Evolutionary conservation across 2,888 invertebrate genomes (phyloP), one percentile per base, ranked within the genome.

Genomic region (Seira musarum): DNA sequence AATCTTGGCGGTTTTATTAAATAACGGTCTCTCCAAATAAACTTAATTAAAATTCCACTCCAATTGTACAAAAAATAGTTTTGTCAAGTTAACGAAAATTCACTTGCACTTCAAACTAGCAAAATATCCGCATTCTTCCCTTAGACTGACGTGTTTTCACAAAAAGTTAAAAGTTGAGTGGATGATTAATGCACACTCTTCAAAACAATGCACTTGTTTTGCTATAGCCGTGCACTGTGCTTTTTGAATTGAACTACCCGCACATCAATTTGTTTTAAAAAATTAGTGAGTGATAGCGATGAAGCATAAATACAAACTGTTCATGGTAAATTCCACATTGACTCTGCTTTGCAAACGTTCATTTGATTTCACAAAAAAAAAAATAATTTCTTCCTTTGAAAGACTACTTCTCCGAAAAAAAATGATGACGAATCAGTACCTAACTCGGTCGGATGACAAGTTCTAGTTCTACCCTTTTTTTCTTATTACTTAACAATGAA

Each of bases 381-480:
- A 53, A 53, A 8, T 53, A 17, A 53, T 53, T 53, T 21, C 22
- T 60, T 60, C 60, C 17, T 3, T 21, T 15, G 60, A 60, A 60
- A 60, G n/a, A 10, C 22, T 21, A 60, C 10, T 60, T 60, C 60
- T 21, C 60, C 60, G 60, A 60, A 60, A 5, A 2, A 21, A 19
- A 60, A 60, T 13, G 60, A 60, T 60, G 60, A 60, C 60, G 60
- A 60, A 60, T 60, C 30, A 30, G n/a, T 60, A 49, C 49, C 13
- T 49, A 13, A n/a, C 3, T 49, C 17, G 8, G n/a, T n/a, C 30
- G 30, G 60, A 60, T 60, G 60, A 60, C 60, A 60, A 60, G 60
- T 60, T 60, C 22, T 21, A 8, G 60, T 60, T 60, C 22, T 21
- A 3, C 57, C 57, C 17, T 57, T n/a, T 57, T n/a, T 40, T 13